phyloP scores from a whole-genome alignment of 2,888 invertebrate species.

The Leucozona laternaria region DNA sequence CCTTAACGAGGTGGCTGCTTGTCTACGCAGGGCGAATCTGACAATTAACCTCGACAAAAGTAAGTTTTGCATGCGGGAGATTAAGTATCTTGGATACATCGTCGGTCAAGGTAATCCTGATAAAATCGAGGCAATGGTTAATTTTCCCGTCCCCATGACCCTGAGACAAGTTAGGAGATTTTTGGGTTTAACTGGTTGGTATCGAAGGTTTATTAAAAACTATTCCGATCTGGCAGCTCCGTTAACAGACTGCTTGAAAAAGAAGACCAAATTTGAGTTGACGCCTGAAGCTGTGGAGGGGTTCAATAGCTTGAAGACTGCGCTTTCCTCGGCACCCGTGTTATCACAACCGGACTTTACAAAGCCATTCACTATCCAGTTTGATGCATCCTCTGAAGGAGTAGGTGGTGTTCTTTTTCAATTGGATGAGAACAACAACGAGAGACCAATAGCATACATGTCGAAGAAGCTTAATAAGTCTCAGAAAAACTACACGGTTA shows the following conservation, averaged over 20 bases:
- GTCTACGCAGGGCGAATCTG: neutral
- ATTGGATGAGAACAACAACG: no score
- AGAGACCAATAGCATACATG: no score
- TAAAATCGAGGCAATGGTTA: conserved; percentile 5
- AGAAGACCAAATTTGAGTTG: neutral
- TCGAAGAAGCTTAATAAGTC: no score
- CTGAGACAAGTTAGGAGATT: conserved; percentile 2
- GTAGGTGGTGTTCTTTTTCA: conserved; percentile 1
- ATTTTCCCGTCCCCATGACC: neutral
- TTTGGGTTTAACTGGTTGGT: neutral
- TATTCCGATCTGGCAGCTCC: neutral
- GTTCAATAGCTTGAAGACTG: neutral
- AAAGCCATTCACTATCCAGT: neutral
- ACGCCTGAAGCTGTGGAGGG: neutral
- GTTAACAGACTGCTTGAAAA: no score
- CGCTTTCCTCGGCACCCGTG: no score
- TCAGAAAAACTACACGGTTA: no score
- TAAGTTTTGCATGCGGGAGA: no score
- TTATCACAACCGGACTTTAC: neutral
- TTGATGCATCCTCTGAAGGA: neutral
- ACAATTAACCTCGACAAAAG: no score
- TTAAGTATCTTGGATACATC: no score
- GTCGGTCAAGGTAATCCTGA: neutral
- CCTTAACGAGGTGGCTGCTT: conserved; percentile 7
- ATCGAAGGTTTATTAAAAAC: neutral